Evolutionary conservation across 1,140 invertebrate genomes (phyloP), one percentile per base, ranked within the genome.

Genomic region (Phortica variegata): DNA sequence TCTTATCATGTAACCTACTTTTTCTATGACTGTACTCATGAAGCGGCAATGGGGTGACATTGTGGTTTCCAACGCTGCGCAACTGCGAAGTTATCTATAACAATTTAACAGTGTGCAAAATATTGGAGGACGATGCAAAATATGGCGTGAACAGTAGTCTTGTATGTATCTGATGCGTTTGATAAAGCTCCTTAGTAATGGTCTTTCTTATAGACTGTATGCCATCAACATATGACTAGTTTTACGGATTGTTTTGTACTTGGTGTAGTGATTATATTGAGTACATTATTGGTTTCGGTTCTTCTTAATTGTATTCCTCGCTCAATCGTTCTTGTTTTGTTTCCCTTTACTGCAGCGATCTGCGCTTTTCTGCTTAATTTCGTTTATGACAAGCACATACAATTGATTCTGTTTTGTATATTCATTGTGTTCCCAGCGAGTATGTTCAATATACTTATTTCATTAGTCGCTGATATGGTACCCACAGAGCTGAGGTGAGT

Each of bases 401-500:
- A 38, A 29, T 39, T 50, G 0, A 3, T 36, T 1, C 38, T 19
- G 13, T 13, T 50, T 40, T 8, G 21, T 26, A 1, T 43, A 3
- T 50, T 54, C 9, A 46, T 46, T 17, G 12, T 43, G 39, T 4
- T 37, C 4, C 20, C 20, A 9, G n/a, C 19, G 9, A 17, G 18
- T 26, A 12, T 7, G 5, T 42, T 50, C 6, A 8, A 37, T 12
- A 4, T 54, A 3, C 18, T 12, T 0, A 7, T 33, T 12, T 43
- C 52, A 0, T 20, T 37, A 12, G 9, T 43, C 0, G 8, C n/a
- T 8, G 52, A 50, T 26, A 7, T 33, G 2, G 33, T 54, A 39
- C 52, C 52, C 1, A 54, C 52, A 0, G 18, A 47, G n/a, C 9
- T 54, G n/a, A 47, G 52, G 52, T 54, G 9, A 34, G 33, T n/a